These are phyloP conservation scores for Microcebus ravelobensis DNA, from an alignment of 2,113 vertebrate genomes.

Conservation along the genomic window DNA sequence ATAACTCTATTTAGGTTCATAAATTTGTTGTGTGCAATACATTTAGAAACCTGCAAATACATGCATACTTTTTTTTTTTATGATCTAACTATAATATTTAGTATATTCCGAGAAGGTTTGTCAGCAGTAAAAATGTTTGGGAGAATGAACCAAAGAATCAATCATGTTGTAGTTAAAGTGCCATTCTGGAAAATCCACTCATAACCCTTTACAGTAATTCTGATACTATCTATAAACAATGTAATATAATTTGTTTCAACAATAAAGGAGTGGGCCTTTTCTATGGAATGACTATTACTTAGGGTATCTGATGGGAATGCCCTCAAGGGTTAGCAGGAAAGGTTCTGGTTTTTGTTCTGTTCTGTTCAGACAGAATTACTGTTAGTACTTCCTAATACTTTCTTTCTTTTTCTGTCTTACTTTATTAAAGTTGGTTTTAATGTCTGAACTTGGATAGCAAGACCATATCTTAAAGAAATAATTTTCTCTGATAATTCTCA, in stretches of 20 bases:
- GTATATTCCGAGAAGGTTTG: slow-evolving; percentile 71
- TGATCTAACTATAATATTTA: not conserved
- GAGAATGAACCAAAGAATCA: slow-evolving; percentile 69
- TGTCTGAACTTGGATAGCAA: slow-evolving; percentile 1
- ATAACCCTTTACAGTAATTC: slow-evolving; percentile 67
- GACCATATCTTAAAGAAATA: not conserved
- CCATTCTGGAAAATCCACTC: slow-evolving; percentile 71
- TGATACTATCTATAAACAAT: slow-evolving; percentile 75
- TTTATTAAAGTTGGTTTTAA: slow-evolving; percentile 43
- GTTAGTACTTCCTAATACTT: slow-evolving; percentile 39
- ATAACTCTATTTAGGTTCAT: not conserved
- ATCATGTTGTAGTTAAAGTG: slow-evolving; percentile 69
- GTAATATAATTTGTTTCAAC: slow-evolving; percentile 75
- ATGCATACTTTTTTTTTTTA: not conserved
- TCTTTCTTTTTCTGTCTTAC: slow-evolving; percentile 30
- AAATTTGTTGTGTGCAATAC: not conserved
- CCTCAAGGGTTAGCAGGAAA: slow-evolving; percentile 73
- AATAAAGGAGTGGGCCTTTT: slow-evolving; percentile 52
- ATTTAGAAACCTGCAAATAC: not conserved
- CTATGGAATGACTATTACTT: slow-evolving; percentile 71
- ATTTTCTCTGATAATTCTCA: not conserved
- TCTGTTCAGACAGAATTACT: slow-evolving; percentile 57
- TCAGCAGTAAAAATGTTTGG: slow-evolving; percentile 48
- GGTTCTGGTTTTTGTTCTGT: slow-evolving; percentile 63
- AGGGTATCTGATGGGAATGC: slow-evolving; percentile 57